Base-by-base conservation (phyloP, 2,888 invertebrate genomes). In the Hemistola chrysoprasaria region DNA sequence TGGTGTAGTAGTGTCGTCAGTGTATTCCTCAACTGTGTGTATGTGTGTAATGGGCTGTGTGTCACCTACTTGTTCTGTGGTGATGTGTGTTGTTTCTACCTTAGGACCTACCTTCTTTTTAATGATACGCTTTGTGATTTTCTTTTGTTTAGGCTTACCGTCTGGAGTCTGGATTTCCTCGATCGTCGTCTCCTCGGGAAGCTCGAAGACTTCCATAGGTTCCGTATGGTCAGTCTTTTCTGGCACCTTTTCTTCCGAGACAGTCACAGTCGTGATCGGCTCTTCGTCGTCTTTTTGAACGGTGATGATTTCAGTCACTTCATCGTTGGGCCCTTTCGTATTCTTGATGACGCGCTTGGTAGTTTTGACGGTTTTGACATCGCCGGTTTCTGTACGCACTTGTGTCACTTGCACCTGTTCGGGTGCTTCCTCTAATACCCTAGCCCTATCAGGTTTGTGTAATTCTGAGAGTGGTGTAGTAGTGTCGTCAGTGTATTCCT, bases 331-430 rank as follows among this genome's bases (percentile, higher is more conserved):
- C 1, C 81, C 90, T 32, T 75, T 79, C 41, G 68, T 73, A 29
- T 84, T 83, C 50, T 80, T 90, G 1, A 88, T 77, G 1, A 78
- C 69, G 1, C 84, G 82, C 48, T 78, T 90, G 6, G 80, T 85
- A 0, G 72, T 73, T 3, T 67, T 74, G 0, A 60, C 35, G 3
- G 49, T 51, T 16, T 58, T 39, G 0, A 50, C 30, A 1, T 58
- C 56, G 0, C 53, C 57, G 0, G 38, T 47, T 11, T 58, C 53
- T 0, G 60, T 56, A 1, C 34, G 46, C 0, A 60, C 47, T 43
- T 58, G 48, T 0, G 47, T 16, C 2, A 16, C 16, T 16, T 16
- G 2, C 16, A 16, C 16, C 16, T 16, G 3, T 4, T 16, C 16
- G 4, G 16, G 16, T 4, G 16, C 16, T 16, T 16, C 16, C 16